Conservation (phyloP, 2,113 vertebrate species). For the Sceloporus undulatus region DNA sequence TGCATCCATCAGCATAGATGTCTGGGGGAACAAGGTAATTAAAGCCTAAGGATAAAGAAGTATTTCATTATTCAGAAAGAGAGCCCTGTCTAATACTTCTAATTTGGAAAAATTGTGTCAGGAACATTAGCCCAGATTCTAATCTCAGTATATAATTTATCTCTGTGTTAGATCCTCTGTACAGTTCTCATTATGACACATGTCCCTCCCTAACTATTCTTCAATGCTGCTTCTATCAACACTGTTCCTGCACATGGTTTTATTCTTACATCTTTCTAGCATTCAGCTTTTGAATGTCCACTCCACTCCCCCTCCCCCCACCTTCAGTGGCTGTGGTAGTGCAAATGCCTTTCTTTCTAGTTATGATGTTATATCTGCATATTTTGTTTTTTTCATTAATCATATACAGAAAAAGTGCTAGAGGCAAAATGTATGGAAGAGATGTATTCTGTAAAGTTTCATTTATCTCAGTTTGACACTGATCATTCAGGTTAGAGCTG, state of each 20-base stretch:
- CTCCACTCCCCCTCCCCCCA: neutral
- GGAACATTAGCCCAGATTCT: constrained; percentile 4
- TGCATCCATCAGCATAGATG: neutral
- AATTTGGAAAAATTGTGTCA: neutral
- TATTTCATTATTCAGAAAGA: constrained; percentile 3
- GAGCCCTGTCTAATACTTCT: constrained; percentile 2
- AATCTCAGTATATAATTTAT: constrained; percentile 19
- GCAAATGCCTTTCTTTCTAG: neutral
- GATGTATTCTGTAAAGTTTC: neutral
- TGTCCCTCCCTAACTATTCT: neutral
- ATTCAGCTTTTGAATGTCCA: neutral
- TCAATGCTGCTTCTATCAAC: neutral
- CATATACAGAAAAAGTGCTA: neutral
- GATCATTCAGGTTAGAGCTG: neutral
- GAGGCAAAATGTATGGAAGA: neutral
- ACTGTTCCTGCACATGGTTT: neutral
- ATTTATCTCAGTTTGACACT: neutral
- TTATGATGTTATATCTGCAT: neutral
- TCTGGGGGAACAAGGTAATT: neutral
- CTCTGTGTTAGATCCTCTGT: constrained; percentile 4
- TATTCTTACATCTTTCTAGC: neutral
- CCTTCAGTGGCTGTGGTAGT: too few relatives aligned
- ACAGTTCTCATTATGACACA: neutral
- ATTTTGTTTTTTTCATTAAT: neutral
- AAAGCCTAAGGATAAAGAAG: neutral